Conservation (phyloP, 2,797 vertebrate species). For the Lepilemur ruficaudatus region DNA sequence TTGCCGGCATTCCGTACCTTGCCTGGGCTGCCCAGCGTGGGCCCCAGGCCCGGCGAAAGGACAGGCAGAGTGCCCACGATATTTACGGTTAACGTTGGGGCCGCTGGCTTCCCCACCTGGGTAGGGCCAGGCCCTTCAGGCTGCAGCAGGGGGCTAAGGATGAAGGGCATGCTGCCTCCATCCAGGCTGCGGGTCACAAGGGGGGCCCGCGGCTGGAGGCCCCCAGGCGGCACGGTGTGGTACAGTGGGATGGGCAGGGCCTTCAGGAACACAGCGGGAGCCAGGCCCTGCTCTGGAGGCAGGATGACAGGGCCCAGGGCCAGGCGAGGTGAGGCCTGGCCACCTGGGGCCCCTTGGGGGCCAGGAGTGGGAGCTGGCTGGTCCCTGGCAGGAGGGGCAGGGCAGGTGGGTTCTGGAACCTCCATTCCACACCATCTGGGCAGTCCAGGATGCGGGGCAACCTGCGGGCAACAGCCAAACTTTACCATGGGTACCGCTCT, state of each 20-base stretch:
- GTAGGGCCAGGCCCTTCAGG: constrained; percentile 66
- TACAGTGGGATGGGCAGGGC: constrained; percentile 87
- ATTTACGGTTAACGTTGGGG: constrained; percentile 90
- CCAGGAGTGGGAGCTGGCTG: neutral
- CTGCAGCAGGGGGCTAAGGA: constrained; percentile 82
- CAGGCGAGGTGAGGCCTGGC: constrained; percentile 60
- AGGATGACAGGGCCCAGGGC: constrained; percentile 61
- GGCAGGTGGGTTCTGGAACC: constrained; percentile 51
- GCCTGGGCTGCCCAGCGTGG: constrained; percentile 74
- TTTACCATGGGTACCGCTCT: neutral
- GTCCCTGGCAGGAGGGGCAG: neutral
- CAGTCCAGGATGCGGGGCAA: neutral
- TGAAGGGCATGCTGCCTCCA: constrained; percentile 70
- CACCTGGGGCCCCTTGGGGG: neutral
- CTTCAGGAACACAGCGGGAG: constrained; percentile 91
- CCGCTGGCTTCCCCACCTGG: constrained; percentile 83
- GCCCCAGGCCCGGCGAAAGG: constrained; percentile 77
- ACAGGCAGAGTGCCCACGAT: constrained; percentile 89
- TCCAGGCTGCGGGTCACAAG: constrained; percentile 81
- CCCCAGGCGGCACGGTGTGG: constrained; percentile 81
- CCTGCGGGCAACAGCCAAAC: constrained; percentile 67
- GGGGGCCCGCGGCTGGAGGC: constrained; percentile 78
- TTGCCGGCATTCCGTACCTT: constrained; percentile 90
- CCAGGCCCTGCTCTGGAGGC: constrained; percentile 82
- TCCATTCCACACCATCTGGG: constrained; percentile 78